Percentiles rank a stretch among this genome's conserved stretches.
These are phyloP conservation scores for Drosophila percnosoma DNA, from an alignment of 2,888 invertebrate species.

Conservation along the genomic window DNA sequence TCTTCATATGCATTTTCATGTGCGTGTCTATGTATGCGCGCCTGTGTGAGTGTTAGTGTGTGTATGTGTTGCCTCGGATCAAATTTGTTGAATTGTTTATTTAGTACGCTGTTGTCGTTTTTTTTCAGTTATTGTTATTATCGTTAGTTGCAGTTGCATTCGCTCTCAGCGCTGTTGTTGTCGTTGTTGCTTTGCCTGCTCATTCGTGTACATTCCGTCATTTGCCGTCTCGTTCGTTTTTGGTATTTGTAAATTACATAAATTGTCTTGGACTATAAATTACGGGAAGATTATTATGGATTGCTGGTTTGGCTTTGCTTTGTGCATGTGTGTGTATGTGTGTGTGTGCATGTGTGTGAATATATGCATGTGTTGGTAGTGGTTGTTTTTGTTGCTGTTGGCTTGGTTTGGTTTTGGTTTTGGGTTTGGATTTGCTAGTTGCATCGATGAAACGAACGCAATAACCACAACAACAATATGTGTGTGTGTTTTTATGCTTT, in stretches of 20 bases:
- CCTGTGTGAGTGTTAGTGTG: conserved; percentile 27
- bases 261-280: conserved; percentile 79
- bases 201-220: conserved; percentile 45
- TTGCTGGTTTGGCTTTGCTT: conserved; percentile 53
- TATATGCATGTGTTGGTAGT: conserved; percentile 27
- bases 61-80: conserved; percentile 74
- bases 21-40: conserved; percentile 56
- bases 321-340: neutral
- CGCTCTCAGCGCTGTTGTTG: conserved; percentile 43
- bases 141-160: conserved; percentile 80
- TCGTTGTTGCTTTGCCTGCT: conserved; percentile 37
- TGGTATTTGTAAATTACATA: conserved; percentile 79
- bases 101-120: conserved; percentile 71
- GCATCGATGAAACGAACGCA: conserved; percentile 49
- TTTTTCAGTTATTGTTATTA: conserved; percentile 76
- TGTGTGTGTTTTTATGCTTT: conserved; percentile 49
- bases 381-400: conserved; percentile 35
- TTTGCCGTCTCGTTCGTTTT: conserved; percentile 70
- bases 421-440: conserved; percentile 24
- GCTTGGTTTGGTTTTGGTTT: conserved; percentile 54
- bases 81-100: conserved; percentile 82
- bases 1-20: conserved; percentile 74
- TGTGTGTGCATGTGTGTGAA: conserved; percentile 28
- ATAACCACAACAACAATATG: conserved; percentile 43
- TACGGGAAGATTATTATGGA: conserved; percentile 79